Percentiles rank a stretch among this genome's conserved stretches.
Evolutionary conservation across 2,113 vertebrate genomes (phyloP).

Genomic region (Phyllostomus hastatus): DNA sequence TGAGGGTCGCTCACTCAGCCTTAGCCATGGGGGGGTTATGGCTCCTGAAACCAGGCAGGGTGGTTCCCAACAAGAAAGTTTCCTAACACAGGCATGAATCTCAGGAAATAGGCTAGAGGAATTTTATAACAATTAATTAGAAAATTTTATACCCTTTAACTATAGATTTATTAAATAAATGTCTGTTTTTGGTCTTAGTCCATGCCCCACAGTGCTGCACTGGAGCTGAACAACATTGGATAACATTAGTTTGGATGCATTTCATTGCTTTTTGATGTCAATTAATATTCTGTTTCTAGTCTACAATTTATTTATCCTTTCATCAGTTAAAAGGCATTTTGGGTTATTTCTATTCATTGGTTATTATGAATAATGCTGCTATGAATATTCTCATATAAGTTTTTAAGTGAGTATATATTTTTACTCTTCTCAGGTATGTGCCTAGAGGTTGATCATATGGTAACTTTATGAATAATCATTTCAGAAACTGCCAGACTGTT

Average conservation of each 20-base stretch:
- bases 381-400: neutral
- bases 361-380: neutral
- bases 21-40: no score
- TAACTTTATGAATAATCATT: neutral
- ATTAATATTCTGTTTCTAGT: neutral
- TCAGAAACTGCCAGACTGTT: neutral
- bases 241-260: neutral
- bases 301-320: neutral
- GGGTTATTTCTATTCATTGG: neutral
- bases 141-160: neutral
- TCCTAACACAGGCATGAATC: constrained; percentile 45
- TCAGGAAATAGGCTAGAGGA: constrained; percentile 50
- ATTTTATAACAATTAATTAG: constrained; percentile 28
- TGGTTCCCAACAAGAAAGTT: neutral
- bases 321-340: neutral
- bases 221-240: neutral
- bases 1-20: no score
- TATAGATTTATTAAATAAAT: neutral
- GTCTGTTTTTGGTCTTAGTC: neutral
- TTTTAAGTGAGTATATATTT: neutral
- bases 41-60: no score
- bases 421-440: neutral
- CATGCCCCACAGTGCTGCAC: neutral
- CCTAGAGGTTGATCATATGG: neutral
- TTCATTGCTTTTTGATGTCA: neutral